phyloP scores from a whole-genome alignment of 1,140 invertebrate genomes.

The Orussus abietinus region DNA sequence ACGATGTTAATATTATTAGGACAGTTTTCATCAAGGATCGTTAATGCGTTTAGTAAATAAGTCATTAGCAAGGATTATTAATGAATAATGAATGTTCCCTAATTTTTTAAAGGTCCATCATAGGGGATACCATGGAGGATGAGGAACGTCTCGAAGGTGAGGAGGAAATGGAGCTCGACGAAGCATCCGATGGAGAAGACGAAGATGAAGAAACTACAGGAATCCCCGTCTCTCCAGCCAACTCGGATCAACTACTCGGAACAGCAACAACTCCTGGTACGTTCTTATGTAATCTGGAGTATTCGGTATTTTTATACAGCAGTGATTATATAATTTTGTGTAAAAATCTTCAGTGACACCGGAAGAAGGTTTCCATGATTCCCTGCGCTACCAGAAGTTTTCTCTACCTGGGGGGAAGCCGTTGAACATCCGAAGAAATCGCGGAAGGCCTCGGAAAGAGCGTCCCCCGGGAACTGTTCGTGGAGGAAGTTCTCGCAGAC shows the following conservation, averaged over 20 bases:
- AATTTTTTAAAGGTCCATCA: no score
- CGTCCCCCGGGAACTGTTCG: constrained; percentile 46
- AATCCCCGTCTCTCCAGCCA: constrained; percentile 47
- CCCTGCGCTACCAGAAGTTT: constrained; percentile 48
- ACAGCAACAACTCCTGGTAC: constrained; percentile 38
- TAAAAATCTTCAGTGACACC: constrained; percentile 34
- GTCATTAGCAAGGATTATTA: no score
- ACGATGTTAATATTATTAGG: no score
- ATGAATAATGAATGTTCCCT: no score
- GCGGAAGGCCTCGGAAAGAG: constrained; percentile 69
- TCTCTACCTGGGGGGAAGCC: constrained; percentile 56
- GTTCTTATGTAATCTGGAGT: no score
- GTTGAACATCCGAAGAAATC: constrained; percentile 62
- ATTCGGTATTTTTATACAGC: no score
- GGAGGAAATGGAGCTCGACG: constrained; percentile 54
- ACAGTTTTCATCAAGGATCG: no score
- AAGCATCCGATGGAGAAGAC: constrained; percentile 50
- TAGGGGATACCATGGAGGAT: constrained; percentile 51
- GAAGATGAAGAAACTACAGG: constrained; percentile 49
- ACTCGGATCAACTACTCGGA: constrained; percentile 48
- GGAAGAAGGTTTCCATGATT: constrained; percentile 48
- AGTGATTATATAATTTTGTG: constrained; percentile 27
- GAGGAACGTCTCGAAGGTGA: constrained; percentile 51
- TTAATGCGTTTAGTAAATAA: no score
- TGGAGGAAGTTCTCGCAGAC: constrained; percentile 38